These are phyloP conservation scores for Suncus etruscus DNA, from an alignment of 2,113 vertebrate species.

Conservation along the genomic window DNA sequence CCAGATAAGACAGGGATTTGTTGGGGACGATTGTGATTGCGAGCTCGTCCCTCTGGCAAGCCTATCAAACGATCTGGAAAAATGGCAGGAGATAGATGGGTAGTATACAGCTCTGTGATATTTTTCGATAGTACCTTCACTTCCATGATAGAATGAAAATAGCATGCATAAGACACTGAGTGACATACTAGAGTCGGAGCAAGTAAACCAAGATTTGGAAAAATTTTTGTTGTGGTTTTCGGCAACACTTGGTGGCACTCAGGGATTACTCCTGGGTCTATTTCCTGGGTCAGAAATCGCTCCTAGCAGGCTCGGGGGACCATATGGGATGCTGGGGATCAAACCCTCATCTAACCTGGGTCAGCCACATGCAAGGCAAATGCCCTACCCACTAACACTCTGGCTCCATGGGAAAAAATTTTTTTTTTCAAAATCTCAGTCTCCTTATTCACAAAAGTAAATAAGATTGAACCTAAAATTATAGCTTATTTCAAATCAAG, in stretches of 20 bases:
- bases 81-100: background rate
- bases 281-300: too few relatives aligned
- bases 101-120: background rate
- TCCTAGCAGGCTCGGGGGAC: too few relatives aligned
- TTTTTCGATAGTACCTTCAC: conserved; percentile 5
- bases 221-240: too few relatives aligned
- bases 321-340: too few relatives aligned
- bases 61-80: conserved; percentile 91
- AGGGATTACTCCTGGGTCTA: too few relatives aligned
- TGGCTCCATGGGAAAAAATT: conserved; percentile 30
- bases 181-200: background rate
- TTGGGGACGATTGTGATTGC: conserved; percentile 92
- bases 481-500: conserved; percentile 58
- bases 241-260: too few relatives aligned
- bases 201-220: too few relatives aligned
- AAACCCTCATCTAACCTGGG: too few relatives aligned
- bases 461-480: conserved; percentile 44
- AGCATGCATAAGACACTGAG: background rate
- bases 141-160: background rate
- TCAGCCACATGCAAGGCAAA: too few relatives aligned
- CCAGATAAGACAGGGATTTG: conserved; percentile 89
- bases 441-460: conserved; percentile 27
- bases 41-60: conserved; percentile 91
- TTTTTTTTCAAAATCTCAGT: conserved; percentile 45
- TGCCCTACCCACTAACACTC: background rate